Percentiles rank a stretch among this genome's conserved stretches.
Evolutionary conservation across 2,797 vertebrate genomes (phyloP).

Genomic region (Notamacropus eugenii): DNA sequence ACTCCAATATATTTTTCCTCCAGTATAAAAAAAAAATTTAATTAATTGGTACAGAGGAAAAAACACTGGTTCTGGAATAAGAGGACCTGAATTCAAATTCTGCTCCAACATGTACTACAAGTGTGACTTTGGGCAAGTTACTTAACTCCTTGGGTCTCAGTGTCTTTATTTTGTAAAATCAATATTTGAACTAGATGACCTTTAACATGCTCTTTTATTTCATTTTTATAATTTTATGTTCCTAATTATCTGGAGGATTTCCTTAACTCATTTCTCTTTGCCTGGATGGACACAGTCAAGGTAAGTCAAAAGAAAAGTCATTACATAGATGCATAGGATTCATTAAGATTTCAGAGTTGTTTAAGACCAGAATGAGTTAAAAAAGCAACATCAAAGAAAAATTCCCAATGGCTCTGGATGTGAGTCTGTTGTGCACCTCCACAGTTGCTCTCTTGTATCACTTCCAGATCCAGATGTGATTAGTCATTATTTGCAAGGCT

Average conservation of each 20-base stretch:
- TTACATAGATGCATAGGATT: not conserved
- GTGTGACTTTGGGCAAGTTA: not conserved
- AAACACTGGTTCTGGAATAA: not conserved
- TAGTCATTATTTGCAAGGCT: not conserved
- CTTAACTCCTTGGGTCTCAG: not conserved
- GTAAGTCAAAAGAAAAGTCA: too few relatives aligned
- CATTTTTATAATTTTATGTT: not conserved
- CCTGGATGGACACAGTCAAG: rapidly evolving
- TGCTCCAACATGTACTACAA: not conserved
- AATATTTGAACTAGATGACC: not conserved
- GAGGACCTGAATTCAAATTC: not conserved
- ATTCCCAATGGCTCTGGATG: rapidly evolving
- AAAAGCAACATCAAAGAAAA: rapidly evolving
- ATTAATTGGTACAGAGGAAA: not conserved
- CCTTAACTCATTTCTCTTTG: not conserved
- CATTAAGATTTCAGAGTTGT: rapidly evolving
- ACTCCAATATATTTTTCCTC: not conserved
- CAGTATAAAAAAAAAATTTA: not conserved
- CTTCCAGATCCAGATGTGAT: too few relatives aligned
- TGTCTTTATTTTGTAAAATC: not conserved
- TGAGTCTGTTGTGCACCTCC: rapidly evolving
- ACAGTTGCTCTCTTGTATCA: not conserved
- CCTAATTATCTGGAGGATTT: rapidly evolving
- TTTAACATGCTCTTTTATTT: not conserved
- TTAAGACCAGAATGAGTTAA: rapidly evolving